Evolutionary conservation across 2,797 vertebrate genomes (phyloP), one percentile per base, ranked within the genome.

Genomic region (Anabas testudineus): DNA sequence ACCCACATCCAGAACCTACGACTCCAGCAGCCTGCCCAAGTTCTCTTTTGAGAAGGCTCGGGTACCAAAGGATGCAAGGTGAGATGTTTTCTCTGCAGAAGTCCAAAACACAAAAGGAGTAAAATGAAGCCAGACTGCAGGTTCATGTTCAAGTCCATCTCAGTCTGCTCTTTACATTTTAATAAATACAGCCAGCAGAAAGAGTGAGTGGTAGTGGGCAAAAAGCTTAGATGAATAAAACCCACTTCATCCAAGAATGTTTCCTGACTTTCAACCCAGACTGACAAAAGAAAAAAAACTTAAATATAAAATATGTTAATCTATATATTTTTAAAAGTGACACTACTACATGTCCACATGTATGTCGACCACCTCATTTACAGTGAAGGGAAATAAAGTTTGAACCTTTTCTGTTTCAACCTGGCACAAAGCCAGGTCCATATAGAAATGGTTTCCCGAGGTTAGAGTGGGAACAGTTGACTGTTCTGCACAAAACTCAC

Each of bases 31-130:
- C 57, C 84, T 95, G 56, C 93, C 95, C 0, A 87, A 92, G 68
- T 98, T 99, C 90, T 96, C 95, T 56, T 95, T 99, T 36, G 97
- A 98, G 83, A 96, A 95, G 85, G 95, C 95, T 12, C 87, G 94
- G 54, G 93, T 99, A 54, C 91, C 91, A 14, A 98, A 99, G 85
- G 96, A 97, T 42, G 95, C 95, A 18, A 97, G 97, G 97, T 99
- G 90, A 95, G 94, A 5, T 0, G 39, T 28, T 41, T 42, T 14
- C 42, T 54, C 51, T 41, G 53, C 10, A 57, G 21, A 10, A 37
- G 19, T 19, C 21, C 0, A 12, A 19, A 53, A n/a, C 4, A 60
- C 32, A 45, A 42, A 22, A 42, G 41, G 13, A n/a, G n/a, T n/a
- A n/a, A n/a, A n/a, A n/a, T n/a, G n/a, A n/a, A n/a, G n/a, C n/a